Conservation (phyloP, 1,140 invertebrate species). For the Orussus abietinus region DNA sequence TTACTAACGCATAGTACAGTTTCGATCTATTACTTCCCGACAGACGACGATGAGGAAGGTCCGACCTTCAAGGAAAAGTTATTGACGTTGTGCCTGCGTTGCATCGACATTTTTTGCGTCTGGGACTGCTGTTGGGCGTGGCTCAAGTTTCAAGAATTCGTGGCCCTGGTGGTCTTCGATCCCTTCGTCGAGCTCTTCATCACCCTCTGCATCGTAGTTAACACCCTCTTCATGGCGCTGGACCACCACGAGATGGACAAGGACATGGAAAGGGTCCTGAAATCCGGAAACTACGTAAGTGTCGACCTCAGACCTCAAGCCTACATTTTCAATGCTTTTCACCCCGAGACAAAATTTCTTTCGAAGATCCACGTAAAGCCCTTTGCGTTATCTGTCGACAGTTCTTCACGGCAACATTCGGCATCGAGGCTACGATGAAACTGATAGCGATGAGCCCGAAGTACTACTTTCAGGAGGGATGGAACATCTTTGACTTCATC, state of each 20-base stretch:
- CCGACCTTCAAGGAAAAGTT: slow-evolving; percentile 84
- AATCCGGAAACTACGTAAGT: slow-evolving; percentile 93
- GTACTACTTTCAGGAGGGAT: slow-evolving; percentile 97
- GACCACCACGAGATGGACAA: slow-evolving; percentile 93
- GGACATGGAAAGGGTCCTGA: slow-evolving; percentile 78
- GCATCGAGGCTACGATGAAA: slow-evolving; percentile 93
- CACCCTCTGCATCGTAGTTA: slow-evolving; percentile 95
- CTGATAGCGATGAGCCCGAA: slow-evolving; percentile 95
- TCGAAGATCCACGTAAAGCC: no score
- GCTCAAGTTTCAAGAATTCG: slow-evolving; percentile 85
- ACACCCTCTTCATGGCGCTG: slow-evolving; percentile 96
- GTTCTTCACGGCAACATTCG: slow-evolving; percentile 98
- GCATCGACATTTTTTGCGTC: slow-evolving; percentile 90
- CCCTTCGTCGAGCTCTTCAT: slow-evolving; percentile 98
- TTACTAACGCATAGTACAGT: slow-evolving; percentile 74
- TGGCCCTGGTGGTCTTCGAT: slow-evolving; percentile 92
- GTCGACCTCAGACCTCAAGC: no score
- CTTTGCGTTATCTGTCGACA: slow-evolving; percentile 50
- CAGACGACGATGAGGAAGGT: slow-evolving; percentile 86
- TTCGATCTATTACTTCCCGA: slow-evolving; percentile 90
- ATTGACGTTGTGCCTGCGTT: slow-evolving; percentile 68
- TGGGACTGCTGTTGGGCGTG: slow-evolving; percentile 95
- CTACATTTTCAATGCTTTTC: no score
- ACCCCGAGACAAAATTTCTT: no score
- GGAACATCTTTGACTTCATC: slow-evolving; percentile 99